Evolutionary conservation across 2,113 vertebrate species (phyloP).

Genomic region (Siniperca chuatsi): DNA sequence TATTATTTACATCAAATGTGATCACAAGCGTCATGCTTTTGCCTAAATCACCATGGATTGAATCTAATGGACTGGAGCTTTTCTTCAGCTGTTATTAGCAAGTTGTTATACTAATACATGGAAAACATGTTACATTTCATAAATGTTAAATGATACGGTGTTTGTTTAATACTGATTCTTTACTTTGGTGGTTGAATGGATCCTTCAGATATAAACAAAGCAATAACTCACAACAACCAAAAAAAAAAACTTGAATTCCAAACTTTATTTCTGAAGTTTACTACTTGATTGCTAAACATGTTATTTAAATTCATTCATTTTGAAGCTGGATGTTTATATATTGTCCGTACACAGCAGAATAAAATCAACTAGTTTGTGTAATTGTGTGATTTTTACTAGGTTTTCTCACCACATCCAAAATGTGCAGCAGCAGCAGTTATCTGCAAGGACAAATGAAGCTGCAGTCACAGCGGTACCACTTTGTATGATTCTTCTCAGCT

Average conservation of each 20-base stretch:
- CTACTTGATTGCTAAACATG: conserved; percentile 16
- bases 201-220: conserved; percentile 11
- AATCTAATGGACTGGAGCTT: neutral
- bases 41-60: neutral
- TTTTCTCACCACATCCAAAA: neutral
- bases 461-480: neutral
- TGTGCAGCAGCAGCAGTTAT: neutral
- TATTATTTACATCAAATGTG: conserved; percentile 7
- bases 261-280: conserved; percentile 8
- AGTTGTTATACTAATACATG: conserved; percentile 37
- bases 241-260: conserved; percentile 42
- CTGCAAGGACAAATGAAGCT: conserved; percentile 6
- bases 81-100: neutral
- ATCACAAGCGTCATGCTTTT: neutral
- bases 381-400: neutral
- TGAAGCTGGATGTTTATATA: conserved; percentile 47
- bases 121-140: conserved; percentile 2
- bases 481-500: conserved; percentile 25
- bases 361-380: conserved; percentile 49
- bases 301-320: conserved; percentile 41
- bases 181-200: neutral
- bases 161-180: conserved; percentile 13
- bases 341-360: conserved; percentile 39
- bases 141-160: conserved; percentile 12
- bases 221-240: neutral